Evolutionary conservation across 2,113 vertebrate genomes (phyloP).

Genomic region (Corvus hawaiiensis): DNA sequence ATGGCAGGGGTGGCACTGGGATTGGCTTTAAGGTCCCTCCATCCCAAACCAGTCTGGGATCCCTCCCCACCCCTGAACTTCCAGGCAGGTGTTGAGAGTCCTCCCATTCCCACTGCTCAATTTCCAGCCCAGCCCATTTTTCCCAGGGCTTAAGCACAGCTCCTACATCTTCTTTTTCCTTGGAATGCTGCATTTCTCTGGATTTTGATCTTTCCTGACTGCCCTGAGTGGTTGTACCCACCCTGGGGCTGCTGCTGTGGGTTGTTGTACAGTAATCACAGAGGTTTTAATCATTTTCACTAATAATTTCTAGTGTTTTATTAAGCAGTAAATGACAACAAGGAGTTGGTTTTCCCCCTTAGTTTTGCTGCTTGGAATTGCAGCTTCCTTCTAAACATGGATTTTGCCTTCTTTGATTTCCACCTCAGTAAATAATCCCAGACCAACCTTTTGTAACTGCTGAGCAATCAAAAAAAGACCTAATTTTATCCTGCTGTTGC

Average conservation of each 20-base stretch:
- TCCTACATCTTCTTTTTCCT: background rate
- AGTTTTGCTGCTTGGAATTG: background rate
- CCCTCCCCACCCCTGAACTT: background rate
- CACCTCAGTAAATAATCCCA: background rate
- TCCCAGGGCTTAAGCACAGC: background rate
- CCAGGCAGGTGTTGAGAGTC: background rate
- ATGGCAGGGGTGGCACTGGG: background rate
- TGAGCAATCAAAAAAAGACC: background rate
- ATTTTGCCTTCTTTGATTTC: background rate
- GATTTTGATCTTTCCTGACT: background rate
- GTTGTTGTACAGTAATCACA: background rate
- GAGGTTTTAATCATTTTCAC: background rate
- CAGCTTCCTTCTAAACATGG: background rate
- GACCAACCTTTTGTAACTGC: background rate
- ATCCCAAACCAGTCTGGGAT: background rate
- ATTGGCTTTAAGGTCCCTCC: rapidly evolving
- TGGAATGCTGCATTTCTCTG: background rate
- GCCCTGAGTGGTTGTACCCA: background rate
- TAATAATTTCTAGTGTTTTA: background rate
- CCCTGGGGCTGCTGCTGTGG: background rate
- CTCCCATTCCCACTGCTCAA: background rate
- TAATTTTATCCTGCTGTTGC: background rate
- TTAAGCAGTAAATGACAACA: background rate
- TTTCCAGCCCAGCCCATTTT: background rate
- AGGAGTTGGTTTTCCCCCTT: background rate